These are phyloP conservation scores for Eulemur macaco DNA, from an alignment of 2,113 vertebrate species.

Conservation along the genomic window DNA sequence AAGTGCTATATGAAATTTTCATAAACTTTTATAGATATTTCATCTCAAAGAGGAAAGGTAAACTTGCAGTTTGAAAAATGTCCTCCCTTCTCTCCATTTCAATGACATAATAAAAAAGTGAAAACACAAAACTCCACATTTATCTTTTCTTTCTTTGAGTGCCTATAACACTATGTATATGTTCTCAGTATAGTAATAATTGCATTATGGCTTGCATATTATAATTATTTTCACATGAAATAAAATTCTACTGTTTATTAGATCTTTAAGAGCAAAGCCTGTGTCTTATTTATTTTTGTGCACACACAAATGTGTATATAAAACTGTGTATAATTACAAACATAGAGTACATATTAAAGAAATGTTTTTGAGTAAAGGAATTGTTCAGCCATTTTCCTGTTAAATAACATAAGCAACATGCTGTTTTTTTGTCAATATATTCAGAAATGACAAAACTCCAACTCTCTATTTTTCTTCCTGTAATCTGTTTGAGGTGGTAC, in stretches of 20 bases:
- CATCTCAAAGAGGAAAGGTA: neutral
- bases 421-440: neutral
- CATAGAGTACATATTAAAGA: neutral
- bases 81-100: neutral
- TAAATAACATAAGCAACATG: neutral
- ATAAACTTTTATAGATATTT: constrained; percentile 15
- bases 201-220: neutral
- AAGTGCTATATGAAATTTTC: neutral
- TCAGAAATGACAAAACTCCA: neutral
- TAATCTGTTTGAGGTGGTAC: neutral
- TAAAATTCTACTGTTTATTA: neutral
- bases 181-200: neutral
- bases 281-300: neutral
- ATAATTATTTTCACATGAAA: constrained; percentile 19
- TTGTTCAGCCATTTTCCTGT: neutral
- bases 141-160: neutral
- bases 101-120: neutral
- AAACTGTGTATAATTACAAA: neutral
- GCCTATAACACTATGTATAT: neutral
- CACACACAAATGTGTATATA: neutral
- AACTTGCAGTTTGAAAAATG: neutral
- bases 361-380: neutral
- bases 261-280: neutral
- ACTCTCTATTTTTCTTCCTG: neutral
- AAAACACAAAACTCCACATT: neutral